A percentile compares a stretch with the other conserved stretches of the same genome.
Evolutionary conservation across 1,140 invertebrate species (phyloP).

Genomic region (Zophobas morio): DNA sequence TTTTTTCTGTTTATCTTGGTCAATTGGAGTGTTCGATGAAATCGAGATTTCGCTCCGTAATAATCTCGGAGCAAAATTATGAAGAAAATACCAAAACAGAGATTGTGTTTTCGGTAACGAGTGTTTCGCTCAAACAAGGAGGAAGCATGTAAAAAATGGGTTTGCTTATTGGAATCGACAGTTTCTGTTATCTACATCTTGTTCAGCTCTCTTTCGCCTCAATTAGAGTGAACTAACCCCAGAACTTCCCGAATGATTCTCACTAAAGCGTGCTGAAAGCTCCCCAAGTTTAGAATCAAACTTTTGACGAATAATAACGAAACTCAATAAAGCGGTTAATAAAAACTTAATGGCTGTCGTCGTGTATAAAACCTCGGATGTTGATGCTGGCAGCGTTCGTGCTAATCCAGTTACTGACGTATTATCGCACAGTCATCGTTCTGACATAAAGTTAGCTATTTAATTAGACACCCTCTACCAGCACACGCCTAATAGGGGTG

Average conservation of each 20-base stretch:
- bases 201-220: conserved; percentile 16
- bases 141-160: conserved; percentile 26
- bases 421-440: conserved; percentile 28
- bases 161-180: conserved; percentile 31
- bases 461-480: conserved; percentile 17
- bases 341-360: conserved; percentile 37
- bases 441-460: conserved; percentile 30
- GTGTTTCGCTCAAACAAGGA: not conserved
- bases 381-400: conserved; percentile 29
- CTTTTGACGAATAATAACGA: conserved; percentile 36
- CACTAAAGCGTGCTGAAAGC: conserved; percentile 12
- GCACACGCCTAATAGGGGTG: conserved; percentile 14
- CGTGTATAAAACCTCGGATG: conserved; percentile 32
- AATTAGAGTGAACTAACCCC: conserved; percentile 24
- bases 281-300: conserved; percentile 18
- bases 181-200: conserved; percentile 29
- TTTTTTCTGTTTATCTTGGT: too few relatives aligned
- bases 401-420: conserved; percentile 35
- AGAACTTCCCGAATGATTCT: conserved; percentile 9
- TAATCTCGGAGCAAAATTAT: not conserved
- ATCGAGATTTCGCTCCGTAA: not conserved
- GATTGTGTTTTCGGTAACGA: not conserved
- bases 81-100: not conserved
- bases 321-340: conserved; percentile 37
- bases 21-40: not conserved